Conservation (phyloP, 2,888 invertebrate species). For the Fragum fragum region DNA sequence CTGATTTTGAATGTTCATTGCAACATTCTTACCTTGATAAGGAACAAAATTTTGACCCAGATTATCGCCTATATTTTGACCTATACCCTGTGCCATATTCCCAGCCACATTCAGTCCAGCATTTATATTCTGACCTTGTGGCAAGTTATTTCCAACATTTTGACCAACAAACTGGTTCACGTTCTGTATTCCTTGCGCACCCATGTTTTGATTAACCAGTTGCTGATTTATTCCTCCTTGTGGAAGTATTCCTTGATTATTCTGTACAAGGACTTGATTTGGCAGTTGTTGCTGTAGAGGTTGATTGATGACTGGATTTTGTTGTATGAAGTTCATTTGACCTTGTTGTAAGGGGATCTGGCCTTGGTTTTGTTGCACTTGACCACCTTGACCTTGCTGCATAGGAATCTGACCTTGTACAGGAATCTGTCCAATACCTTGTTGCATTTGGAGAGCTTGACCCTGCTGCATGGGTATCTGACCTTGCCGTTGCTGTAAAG, state of each 20-base stretch:
- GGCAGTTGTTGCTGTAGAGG: background rate
- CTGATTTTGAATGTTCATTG: conserved; percentile 7
- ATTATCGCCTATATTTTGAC: background rate
- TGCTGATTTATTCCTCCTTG: conserved; percentile 1
- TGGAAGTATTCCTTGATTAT: background rate
- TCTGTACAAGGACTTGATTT: background rate
- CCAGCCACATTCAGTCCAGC: background rate
- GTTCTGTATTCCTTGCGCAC: background rate
- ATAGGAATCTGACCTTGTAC: background rate
- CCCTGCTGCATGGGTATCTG: background rate
- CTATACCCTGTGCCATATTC: background rate
- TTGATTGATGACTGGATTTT: conserved; percentile 18
- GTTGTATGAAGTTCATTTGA: background rate
- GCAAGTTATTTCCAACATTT: background rate
- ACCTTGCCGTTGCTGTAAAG: background rate
- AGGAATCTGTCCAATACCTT: conserved; percentile 20
- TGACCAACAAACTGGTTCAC: background rate
- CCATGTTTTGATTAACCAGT: background rate
- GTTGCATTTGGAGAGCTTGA: background rate
- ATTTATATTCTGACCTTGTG: background rate
- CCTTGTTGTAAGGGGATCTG: conserved; percentile 25
- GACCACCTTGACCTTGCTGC: conserved; percentile 3
- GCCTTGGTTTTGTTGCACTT: conserved; percentile 1
- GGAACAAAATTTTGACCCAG: conserved; percentile 3
- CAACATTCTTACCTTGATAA: conserved; percentile 11